Percentiles rank a stretch among this genome's conserved stretches.
Conservation (phyloP, 2,888 invertebrate species). For the Eupithecia inturbata region DNA sequence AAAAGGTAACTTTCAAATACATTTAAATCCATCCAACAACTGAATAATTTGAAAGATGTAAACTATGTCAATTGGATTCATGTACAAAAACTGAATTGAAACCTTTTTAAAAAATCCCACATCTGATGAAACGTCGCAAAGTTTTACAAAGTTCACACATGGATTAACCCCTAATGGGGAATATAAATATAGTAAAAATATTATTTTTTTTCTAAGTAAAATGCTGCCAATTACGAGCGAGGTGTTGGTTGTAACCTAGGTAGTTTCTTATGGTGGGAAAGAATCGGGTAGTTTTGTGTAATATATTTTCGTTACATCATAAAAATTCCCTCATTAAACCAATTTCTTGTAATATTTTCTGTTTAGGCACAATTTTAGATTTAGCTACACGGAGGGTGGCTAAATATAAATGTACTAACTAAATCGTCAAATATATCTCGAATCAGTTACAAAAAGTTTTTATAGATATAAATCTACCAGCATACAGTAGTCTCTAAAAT, state of each 20-base stretch:
- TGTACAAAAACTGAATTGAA: neutral
- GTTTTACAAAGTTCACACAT: constrained; percentile 25
- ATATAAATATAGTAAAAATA: constrained; percentile 32
- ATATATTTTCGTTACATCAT: neutral
- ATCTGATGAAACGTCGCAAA: neutral
- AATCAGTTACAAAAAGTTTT: neutral
- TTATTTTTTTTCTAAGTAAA: constrained; percentile 52
- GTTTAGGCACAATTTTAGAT: constrained; percentile 15
- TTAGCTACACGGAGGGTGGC: constrained; percentile 27
- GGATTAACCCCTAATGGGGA: constrained; percentile 16
- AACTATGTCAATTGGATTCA: no score
- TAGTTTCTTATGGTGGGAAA: constrained; percentile 45
- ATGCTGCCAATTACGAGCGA: constrained; percentile 28
- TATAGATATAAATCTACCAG: neutral
- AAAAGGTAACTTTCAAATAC: neutral
- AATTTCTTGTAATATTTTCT: neutral
- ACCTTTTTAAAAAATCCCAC: neutral
- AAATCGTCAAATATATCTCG: neutral
- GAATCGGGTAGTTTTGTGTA: constrained; percentile 44
- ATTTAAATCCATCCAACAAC: neutral
- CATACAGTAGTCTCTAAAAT: neutral
- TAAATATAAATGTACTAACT: constrained; percentile 8
- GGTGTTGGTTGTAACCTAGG: constrained; percentile 58
- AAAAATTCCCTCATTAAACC: neutral
- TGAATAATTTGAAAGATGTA: neutral